These are phyloP conservation scores for Pseudochromis fuscus DNA, from an alignment of 2,797 vertebrate species.

Conservation along the genomic window DNA sequence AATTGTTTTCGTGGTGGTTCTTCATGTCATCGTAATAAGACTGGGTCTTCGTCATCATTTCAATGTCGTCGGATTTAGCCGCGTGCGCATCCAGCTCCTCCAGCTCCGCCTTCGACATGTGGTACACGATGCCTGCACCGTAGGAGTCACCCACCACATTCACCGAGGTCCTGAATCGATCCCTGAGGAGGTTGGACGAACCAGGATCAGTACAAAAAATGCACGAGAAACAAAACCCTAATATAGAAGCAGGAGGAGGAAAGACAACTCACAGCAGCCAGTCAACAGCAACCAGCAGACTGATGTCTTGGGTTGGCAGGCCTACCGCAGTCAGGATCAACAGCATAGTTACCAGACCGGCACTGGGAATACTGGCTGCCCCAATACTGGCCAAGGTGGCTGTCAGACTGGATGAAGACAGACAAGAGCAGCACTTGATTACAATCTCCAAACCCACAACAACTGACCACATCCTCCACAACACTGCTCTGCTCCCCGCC, in stretches of 20 bases:
- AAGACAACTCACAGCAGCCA: conserved; percentile 95
- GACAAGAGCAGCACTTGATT: conserved; percentile 21
- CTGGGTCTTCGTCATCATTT: conserved; percentile 96
- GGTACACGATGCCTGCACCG: conserved; percentile 98
- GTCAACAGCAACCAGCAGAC: conserved; percentile 97
- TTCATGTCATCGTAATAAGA: conserved; percentile 97
- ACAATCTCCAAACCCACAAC: conserved; percentile 12
- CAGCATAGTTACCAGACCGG: conserved; percentile 98
- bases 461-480: conserved; percentile 9
- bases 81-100: conserved; percentile 91
- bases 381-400: conserved; percentile 97
- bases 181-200: conserved; percentile 84
- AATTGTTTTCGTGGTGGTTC: conserved; percentile 99
- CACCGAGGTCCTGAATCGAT: conserved; percentile 98
- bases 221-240: background rate
- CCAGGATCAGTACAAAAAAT: background rate
- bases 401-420: conserved; percentile 87
- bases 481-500: background rate
- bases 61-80: conserved; percentile 92
- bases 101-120: conserved; percentile 95
- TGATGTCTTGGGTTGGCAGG: conserved; percentile 97
- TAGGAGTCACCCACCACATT: conserved; percentile 99
- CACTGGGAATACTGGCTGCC: conserved; percentile 98
- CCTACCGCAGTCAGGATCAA: conserved; percentile 98
- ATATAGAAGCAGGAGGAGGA: background rate